Base-by-base conservation (phyloP, 2,797 vertebrate species). In the Lemur catta region DNA sequence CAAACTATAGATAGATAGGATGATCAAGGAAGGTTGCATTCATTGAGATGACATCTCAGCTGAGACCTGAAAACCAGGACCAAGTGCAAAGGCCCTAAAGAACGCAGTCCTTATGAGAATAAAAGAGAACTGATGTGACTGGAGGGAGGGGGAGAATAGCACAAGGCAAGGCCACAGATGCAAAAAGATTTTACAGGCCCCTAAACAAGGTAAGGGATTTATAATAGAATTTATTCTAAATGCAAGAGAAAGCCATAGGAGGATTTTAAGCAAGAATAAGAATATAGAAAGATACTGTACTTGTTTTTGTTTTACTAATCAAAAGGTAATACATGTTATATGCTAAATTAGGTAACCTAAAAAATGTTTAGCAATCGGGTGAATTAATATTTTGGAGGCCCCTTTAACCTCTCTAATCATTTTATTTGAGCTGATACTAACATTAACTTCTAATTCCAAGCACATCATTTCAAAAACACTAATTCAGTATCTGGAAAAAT, bases 401-500 rank as follows among this genome's bases (percentile, higher is more conserved):
- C 26, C 76, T 82, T 93, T 89, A 80, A 80, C n/a, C 8, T 81
- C 26, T 50, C 18, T 50, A 57, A 74, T 46, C n/a, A 61, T 35
- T 88, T 94, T 46, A 59, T 61, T 4, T 93, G 35, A 82, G 55
- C 46, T 88, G 41, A 91, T 28, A 84, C 43, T 24, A 46, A 78
- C 81, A 84, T 30, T 79, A 61, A 59, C 63, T 93, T 95, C 86
- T 69, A 79, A 89, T 38, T 61, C 41, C 46, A 87, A 78, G n/a
- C 28, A 87, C 18, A 79, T 35, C 33, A 72, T 84, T 46, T 55
- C 52, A 91, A 67, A 38, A 43, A 79, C 13, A 69, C 26, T 48
- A 82, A 71, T 57, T 89, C 67, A 85, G 28, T 43, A 84, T 20
- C 74, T 76, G 12, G 9, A 69, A 84, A 81, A 11, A 30, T 50